phyloP scores from a whole-genome alignment of 2,797 vertebrate species.

The Orestias chungarensis region DNA sequence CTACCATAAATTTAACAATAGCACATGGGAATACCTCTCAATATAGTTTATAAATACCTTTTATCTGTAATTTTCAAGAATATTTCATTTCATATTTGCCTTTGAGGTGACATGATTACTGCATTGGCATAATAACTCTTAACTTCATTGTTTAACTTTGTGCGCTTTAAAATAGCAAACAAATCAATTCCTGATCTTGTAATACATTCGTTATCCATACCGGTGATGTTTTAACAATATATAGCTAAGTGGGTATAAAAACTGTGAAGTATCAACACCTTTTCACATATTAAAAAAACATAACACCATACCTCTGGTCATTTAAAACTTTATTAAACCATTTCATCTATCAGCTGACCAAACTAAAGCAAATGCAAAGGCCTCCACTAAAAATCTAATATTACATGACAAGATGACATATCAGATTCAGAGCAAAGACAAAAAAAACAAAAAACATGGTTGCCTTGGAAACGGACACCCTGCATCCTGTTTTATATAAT shows the following conservation, averaged over 20 bases:
- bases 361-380: slow-evolving; percentile 20
- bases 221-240: neutral
- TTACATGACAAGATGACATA: slow-evolving; percentile 38
- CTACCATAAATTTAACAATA: neutral
- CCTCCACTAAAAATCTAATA: slow-evolving; percentile 31
- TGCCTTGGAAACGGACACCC: slow-evolving; percentile 69
- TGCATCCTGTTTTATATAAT: slow-evolving; percentile 62
- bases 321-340: neutral
- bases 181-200: neutral
- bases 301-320: neutral
- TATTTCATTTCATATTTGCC: neutral
- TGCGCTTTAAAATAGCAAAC: neutral
- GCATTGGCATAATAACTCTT: neutral
- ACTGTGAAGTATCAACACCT: neutral
- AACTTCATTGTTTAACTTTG: neutral
- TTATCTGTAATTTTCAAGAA: too few relatives aligned
- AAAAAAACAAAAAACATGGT: slow-evolving; percentile 47
- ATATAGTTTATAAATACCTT: neutral
- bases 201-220: neutral
- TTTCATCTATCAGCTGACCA: slow-evolving; percentile 19
- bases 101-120: neutral
- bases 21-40: neutral
- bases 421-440: slow-evolving; percentile 47
- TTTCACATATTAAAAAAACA: neutral
- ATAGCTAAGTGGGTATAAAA: neutral